Percentiles rank a stretch among this genome's conserved stretches.
Evolutionary conservation across 2,797 vertebrate genomes (phyloP).

Genomic region (Coracias cyanogaster): DNA sequence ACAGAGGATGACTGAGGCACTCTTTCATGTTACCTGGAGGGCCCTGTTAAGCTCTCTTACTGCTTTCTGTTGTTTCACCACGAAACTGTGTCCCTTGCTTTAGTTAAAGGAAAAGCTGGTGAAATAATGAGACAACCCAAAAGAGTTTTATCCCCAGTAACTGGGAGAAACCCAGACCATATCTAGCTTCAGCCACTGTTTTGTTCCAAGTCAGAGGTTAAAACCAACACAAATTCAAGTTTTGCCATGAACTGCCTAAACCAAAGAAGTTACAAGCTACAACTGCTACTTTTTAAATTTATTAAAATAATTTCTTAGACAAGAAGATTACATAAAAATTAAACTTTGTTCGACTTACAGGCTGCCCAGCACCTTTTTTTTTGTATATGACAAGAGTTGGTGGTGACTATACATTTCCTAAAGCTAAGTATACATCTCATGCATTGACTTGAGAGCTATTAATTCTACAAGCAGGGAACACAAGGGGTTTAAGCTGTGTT

Average conservation of each 20-base stretch:
- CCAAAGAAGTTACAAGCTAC: neutral
- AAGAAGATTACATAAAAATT: neutral
- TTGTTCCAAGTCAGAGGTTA: neutral
- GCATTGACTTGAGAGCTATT: conserved; percentile 24
- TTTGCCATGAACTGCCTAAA: neutral
- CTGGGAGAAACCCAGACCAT: neutral
- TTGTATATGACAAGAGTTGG: neutral
- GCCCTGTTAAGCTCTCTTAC: conserved; percentile 54
- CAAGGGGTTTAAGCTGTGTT: neutral
- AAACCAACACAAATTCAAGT: neutral
- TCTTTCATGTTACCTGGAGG: conserved; percentile 71
- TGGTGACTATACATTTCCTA: conserved; percentile 29
- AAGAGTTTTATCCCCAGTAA: neutral
- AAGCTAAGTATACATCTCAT: conserved; percentile 11
- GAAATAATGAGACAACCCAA: neutral
- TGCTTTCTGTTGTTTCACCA: conserved; percentile 52
- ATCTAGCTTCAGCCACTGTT: neutral
- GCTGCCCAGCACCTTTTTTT: neutral
- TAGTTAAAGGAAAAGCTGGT: conserved; percentile 35
- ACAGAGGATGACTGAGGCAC: conserved; percentile 62
- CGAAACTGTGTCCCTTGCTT: conserved; percentile 39
- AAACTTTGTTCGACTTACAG: conserved; percentile 12
- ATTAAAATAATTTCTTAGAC: neutral
- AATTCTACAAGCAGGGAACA: neutral
- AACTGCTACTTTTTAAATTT: neutral